Base-by-base conservation (phyloP, 53 echinoderm and acorn worm genomes). In the Crossaster papposus region DNA sequence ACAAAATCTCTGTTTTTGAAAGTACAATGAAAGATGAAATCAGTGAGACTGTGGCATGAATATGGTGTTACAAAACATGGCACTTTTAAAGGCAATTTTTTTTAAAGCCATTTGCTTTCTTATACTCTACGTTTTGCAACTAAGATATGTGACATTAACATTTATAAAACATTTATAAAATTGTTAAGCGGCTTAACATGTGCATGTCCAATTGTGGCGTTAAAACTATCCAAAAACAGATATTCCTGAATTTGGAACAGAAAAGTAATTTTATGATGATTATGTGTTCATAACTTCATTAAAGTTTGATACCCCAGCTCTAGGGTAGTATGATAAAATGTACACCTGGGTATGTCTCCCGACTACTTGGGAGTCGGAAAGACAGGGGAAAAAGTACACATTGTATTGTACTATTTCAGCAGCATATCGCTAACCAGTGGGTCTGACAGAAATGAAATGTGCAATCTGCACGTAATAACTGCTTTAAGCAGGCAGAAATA, bases 381-480 rank as follows among this genome's bases (percentile, higher is more conserved):
- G 22, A 62, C 23, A 24, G 28, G 24, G 28, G 28, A 20, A 68
- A 68, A 34, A n/a, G 82, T 38, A 44, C 68, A 82, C 82, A 64
- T 82, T 36, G 65, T 82, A 81, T 81, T 65, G 81, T 36, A 65
- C 81, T 81, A 11, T 33, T 81, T 17, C 12, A 64, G 37, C 64
- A 35, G 70, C 17, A 36, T 70, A 44, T 22, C 38, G 26, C 18
- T 65, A 65, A 28, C 70, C 83, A 29, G 29, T 30, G 83, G 70
- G 51, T 70, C 51, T 70, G 70, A 50, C 37, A 4, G 23, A 31
- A 13, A 7, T 81, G 81, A 58, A 31, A 81, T 55, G 58, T 81
- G 31, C 23, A 51, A 81, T 55, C 54, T 64, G 64, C 54, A 22
- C 80, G 22, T 23, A 20, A 58, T 18, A 68, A 23, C 24, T 68